These are phyloP conservation scores for Camelus bactrianus DNA, from an alignment of 2,113 vertebrate genomes.

Conservation along the genomic window DNA sequence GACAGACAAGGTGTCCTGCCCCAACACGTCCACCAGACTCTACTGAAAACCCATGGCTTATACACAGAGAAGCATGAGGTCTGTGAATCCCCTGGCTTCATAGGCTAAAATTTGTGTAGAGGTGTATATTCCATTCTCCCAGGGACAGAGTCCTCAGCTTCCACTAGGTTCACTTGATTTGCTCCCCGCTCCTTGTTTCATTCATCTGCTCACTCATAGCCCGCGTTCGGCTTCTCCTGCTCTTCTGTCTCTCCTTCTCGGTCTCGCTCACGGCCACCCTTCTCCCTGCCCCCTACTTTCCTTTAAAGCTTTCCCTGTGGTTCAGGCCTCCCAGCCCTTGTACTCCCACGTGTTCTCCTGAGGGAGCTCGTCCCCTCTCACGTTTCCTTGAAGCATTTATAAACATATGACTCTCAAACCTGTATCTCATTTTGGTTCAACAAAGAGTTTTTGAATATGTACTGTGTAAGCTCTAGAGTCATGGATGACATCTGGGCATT, in stretches of 20 bases:
- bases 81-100: not conserved
- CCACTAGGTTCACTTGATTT: not conserved
- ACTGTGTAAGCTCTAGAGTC: not conserved
- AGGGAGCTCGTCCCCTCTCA: not conserved
- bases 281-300: not conserved
- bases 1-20: not conserved
- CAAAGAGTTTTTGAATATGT: not conserved
- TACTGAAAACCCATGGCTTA: not conserved
- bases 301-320: not conserved
- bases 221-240: fast-evolving
- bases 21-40: not conserved
- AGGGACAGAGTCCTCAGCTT: not conserved
- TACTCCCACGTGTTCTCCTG: not conserved
- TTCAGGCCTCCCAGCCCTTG: not conserved
- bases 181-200: not conserved
- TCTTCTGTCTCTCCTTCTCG: not conserved
- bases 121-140: not conserved
- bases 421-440: not conserved
- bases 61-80: not conserved
- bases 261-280: not conserved
- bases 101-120: not conserved
- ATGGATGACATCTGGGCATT: not conserved
- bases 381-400: not conserved
- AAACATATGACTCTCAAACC: not conserved
- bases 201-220: not conserved